These are phyloP conservation scores for Pseudochaenichthys georgianus DNA, from an alignment of 2,797 vertebrate species.

Conservation along the genomic window DNA sequence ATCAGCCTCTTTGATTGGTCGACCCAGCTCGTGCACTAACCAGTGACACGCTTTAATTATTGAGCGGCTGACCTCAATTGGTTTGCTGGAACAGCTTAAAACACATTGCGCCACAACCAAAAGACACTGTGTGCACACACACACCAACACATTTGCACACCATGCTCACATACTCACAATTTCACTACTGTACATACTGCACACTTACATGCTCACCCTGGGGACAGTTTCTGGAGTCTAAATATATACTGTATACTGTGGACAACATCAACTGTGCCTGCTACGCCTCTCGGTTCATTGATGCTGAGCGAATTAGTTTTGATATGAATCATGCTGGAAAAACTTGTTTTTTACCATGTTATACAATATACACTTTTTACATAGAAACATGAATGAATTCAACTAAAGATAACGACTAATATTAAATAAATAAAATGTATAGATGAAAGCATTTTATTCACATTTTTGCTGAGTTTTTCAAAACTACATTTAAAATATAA, in stretches of 20 bases:
- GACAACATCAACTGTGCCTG: constrained; percentile 56
- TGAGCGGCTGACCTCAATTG: constrained; percentile 85
- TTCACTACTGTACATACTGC: constrained; percentile 46
- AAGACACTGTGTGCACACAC: constrained; percentile 27
- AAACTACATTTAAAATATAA: background rate
- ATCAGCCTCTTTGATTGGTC: constrained; percentile 64
- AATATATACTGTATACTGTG: constrained; percentile 70
- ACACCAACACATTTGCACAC: constrained; percentile 44
- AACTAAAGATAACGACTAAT: background rate
- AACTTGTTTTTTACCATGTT: constrained; percentile 7
- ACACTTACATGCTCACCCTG: constrained; percentile 67
- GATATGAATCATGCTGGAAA: constrained; percentile 6
- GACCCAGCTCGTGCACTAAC: constrained; percentile 73
- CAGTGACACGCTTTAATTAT: constrained; percentile 84
- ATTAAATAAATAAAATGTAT: background rate
- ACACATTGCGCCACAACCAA: constrained; percentile 52
- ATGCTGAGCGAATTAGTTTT: constrained; percentile 49
- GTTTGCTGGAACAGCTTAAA: constrained; percentile 74
- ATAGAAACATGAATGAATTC: background rate
- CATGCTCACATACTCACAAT: constrained; percentile 48
- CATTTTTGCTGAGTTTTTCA: background rate
- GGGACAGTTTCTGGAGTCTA: constrained; percentile 69
- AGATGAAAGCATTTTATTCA: background rate
- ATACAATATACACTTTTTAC: background rate
- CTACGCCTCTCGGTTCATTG: constrained; percentile 57